These are phyloP conservation scores for Phaethon lepturus DNA, from an alignment of 2,113 vertebrate species.

Conservation along the genomic window DNA sequence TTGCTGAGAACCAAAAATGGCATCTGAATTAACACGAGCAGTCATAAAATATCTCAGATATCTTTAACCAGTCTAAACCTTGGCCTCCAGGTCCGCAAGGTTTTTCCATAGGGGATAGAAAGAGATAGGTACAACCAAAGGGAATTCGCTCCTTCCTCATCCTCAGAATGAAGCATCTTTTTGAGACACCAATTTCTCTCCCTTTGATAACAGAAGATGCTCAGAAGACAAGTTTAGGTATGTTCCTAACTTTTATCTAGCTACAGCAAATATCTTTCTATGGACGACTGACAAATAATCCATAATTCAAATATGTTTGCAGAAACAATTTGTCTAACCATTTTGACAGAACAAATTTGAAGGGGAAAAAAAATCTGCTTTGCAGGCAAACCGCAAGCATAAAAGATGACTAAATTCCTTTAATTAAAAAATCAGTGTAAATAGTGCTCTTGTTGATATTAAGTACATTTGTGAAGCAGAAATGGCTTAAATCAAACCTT, in stretches of 20 bases:
- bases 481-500: constrained; percentile 29
- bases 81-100: neutral
- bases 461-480: constrained; percentile 7
- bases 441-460: constrained; percentile 29
- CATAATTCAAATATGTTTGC: constrained; percentile 34
- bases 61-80: neutral
- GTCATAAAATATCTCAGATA: neutral
- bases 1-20: neutral
- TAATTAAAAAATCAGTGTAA: constrained; percentile 65
- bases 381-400: constrained; percentile 33
- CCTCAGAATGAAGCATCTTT: neutral
- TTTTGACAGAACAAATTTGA: constrained; percentile 52
- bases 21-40: neutral
- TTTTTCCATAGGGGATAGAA: neutral
- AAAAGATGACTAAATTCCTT: constrained; percentile 44
- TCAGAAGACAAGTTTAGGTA: neutral
- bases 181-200: neutral
- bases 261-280: neutral
- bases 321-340: constrained; percentile 53
- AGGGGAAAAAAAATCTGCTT: neutral
- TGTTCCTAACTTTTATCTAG: neutral
- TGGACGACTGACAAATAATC: neutral
- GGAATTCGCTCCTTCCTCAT: neutral
- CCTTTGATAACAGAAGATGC: neutral
- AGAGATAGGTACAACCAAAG: neutral